Conservation (phyloP, 2,797 vertebrate species). For the Pagetopsis macropterus region DNA sequence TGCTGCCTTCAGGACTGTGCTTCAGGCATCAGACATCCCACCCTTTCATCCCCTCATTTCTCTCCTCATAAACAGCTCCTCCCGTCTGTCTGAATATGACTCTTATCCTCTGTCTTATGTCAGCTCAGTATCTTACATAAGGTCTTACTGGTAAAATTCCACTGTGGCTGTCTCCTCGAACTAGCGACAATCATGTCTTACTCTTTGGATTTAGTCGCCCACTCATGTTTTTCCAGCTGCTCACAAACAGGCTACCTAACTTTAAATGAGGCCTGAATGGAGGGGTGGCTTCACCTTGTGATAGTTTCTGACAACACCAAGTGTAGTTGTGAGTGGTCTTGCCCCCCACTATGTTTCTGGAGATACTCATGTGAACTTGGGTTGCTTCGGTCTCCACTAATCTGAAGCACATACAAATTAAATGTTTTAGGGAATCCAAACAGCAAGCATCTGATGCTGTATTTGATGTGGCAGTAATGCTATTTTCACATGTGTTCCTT, state of each 20-base stretch:
- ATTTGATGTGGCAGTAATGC: slow-evolving; percentile 2
- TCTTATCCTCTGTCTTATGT: slow-evolving; percentile 46
- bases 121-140: slow-evolving; percentile 72
- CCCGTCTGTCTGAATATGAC: slow-evolving; percentile 40
- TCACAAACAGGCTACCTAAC: slow-evolving; percentile 70
- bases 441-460: neutral
- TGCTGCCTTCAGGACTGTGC: slow-evolving; percentile 42
- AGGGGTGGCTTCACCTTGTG: slow-evolving; percentile 37
- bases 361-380: neutral
- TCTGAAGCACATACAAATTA: slow-evolving; percentile 31
- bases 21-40: slow-evolving; percentile 40
- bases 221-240: slow-evolving; percentile 80
- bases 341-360: too few relatives aligned
- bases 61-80: slow-evolving; percentile 44
- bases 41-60: slow-evolving; percentile 41
- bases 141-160: slow-evolving; percentile 77
- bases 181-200: slow-evolving; percentile 72
- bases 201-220: slow-evolving; percentile 72
- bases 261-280: slow-evolving; percentile 55
- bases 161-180: slow-evolving; percentile 49
- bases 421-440: slow-evolving; percentile 15
- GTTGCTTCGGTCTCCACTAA: slow-evolving; percentile 10
- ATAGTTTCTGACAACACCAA: slow-evolving; percentile 53
- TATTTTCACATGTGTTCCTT: neutral
- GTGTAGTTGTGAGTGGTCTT: slow-evolving; percentile 32